Percentiles rank a stretch among this genome's conserved stretches.
Conservation (phyloP, 1,140 invertebrate genomes). For the Pygmarrhopalites habei region DNA sequence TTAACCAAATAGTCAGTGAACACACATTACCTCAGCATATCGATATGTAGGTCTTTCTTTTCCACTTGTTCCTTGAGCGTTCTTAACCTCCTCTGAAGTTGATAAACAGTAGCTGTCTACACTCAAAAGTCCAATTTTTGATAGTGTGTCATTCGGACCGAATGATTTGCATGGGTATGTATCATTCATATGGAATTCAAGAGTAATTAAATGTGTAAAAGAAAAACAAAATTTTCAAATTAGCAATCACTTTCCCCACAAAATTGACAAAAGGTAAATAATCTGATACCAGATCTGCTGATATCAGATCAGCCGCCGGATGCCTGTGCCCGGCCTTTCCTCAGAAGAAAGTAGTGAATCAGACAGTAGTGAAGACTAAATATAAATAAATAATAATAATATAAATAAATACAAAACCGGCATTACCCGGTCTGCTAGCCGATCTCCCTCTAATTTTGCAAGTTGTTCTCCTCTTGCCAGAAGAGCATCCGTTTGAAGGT, state of each 20-base stretch:
- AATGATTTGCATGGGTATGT: no score
- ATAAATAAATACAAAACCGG: no score
- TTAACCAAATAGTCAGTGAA: no score
- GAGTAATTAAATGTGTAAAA: neutral
- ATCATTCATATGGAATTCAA: no score
- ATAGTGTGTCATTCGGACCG: no score
- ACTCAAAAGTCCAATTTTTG: no score
- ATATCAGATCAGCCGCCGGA: no score
- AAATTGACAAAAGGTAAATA: neutral
- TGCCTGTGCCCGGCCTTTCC: no score
- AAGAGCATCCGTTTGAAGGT: slow-evolving; percentile 68
- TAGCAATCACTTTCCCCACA: neutral
- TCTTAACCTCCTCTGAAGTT: slow-evolving; percentile 69
- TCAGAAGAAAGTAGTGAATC: no score
- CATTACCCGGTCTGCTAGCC: slow-evolving; percentile 69
- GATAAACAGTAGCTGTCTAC: slow-evolving; percentile 73
- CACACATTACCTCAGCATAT: no score
- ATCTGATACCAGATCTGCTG: slow-evolving; percentile 2
- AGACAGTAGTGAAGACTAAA: neutral
- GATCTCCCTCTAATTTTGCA: slow-evolving; percentile 65
- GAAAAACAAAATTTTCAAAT: neutral
- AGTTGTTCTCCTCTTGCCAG: slow-evolving; percentile 67
- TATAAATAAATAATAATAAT: neutral
- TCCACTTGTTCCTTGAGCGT: slow-evolving; percentile 79
- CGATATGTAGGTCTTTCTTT: slow-evolving; percentile 81